Evolutionary conservation across 2,113 vertebrate species (phyloP).

Genomic region (Gasterosteus aculeatus): DNA sequence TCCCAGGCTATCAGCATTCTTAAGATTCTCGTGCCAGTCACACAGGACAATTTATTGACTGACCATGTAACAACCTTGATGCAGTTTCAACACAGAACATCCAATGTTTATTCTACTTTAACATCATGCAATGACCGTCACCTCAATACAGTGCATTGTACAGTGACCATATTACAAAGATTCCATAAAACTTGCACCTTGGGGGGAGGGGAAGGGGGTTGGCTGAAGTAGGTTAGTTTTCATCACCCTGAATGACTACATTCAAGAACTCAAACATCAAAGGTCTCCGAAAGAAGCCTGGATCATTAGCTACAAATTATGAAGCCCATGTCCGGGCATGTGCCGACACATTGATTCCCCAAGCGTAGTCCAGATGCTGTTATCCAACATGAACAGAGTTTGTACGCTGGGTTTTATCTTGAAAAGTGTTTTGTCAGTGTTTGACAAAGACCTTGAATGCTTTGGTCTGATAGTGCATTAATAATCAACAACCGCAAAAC

Average conservation of each 20-base stretch:
- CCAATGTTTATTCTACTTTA: background rate
- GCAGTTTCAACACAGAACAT: conserved; percentile 28
- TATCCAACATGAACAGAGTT: background rate
- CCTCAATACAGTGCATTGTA: background rate
- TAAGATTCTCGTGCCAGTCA: conserved; percentile 81
- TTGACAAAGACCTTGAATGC: background rate
- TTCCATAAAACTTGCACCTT: background rate
- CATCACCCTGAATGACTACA: conserved; percentile 6
- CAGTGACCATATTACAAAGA: background rate
- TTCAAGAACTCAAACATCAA: conserved; percentile 26
- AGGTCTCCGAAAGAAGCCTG: background rate
- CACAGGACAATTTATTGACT: conserved; percentile 68
- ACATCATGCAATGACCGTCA: background rate
- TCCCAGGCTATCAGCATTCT: conserved; percentile 78
- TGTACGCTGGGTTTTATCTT: conserved; percentile 8
- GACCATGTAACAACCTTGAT: conserved; percentile 60
- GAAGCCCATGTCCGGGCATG: conserved; percentile 30
- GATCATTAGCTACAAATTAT: conserved; percentile 23
- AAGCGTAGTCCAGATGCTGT: conserved; percentile 9
- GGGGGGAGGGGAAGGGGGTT: background rate
- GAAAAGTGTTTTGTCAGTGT: conserved; percentile 1
- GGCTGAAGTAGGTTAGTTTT: conserved; percentile 20
- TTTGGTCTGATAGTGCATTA: background rate
- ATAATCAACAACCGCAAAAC: background rate
- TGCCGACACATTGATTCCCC: conserved; percentile 21